Evolutionary conservation across 2,797 vertebrate genomes (phyloP).

Genomic region (Hypotaenidia philippensis): DNA sequence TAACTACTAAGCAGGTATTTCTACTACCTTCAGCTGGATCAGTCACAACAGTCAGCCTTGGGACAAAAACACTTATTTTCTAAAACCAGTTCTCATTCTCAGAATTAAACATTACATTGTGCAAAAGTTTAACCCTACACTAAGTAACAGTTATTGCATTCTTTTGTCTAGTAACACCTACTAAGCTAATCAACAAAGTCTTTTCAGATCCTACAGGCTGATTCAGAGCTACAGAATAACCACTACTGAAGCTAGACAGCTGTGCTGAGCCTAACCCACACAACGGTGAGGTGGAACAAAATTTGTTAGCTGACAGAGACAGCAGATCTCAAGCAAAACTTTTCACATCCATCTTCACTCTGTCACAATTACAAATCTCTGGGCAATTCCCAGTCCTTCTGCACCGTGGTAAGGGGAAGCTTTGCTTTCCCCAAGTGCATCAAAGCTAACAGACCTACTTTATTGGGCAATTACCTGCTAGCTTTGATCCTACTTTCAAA

Average conservation of each 20-base stretch:
- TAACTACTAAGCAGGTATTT: neutral
- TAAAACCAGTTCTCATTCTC: neutral
- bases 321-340: neutral
- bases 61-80: neutral
- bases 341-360: neutral
- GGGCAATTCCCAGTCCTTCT: neutral
- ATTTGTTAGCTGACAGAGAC: neutral
- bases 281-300: neutral
- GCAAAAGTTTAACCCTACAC: neutral
- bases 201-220: neutral
- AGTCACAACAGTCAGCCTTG: neutral
- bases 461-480: neutral
- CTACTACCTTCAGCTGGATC: neutral
- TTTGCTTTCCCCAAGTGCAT: neutral
- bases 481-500: conserved; percentile 26
- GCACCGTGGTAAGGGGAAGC: neutral
- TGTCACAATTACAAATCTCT: neutral
- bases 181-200: neutral
- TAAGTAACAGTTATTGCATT: neutral
- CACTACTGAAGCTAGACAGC: neutral
- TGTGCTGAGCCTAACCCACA: neutral
- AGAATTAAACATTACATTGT: neutral
- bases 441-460: conserved; percentile 28
- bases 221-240: neutral
- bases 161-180: neutral